Base-by-base conservation (phyloP, 92 coral and sea anemone species). In the Palythoa grandiflora region DNA sequence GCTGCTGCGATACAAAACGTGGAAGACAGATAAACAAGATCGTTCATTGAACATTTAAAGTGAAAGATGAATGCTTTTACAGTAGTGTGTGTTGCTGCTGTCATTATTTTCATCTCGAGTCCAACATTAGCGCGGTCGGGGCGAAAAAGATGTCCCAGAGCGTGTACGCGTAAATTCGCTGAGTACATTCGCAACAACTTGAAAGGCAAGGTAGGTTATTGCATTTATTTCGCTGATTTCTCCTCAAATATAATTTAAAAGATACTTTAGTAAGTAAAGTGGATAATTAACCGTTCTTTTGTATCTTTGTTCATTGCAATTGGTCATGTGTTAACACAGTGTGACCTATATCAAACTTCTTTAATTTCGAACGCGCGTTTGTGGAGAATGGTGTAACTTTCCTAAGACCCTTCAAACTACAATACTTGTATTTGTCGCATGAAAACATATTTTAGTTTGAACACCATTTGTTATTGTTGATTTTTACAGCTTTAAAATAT, bases 121-220 rank as follows among this genome's bases (percentile, higher is more conserved):
- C 86, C 75, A 40, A 17, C 60, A 14, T 28, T 59, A 68, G 50
- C 50, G 7, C 50, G 50, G 7, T 17, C 16, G 5, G 85, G 39
- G n/a, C 66, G 85, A 20, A 66, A 13, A 66, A 65, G 44, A 66
- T 81, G 86, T 17, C 75, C 86, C 6, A 81, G 16, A 81, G 74
- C 28, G 17, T 81, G 86, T 66, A 35, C 59, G 38, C 86, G 86
- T 48, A 3, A 14, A 19, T 65, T 81, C 15, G 59, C 17, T 5
- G 86, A 66, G 2, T 81, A 63, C 75, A 36, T 81, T 48, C 75
- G 59, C 6, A 63, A 17, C 13, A 81, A 81, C 36, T 48, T 81
- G 63, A 81, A 48, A 66, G 86, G 86, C 7, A 65, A 48, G 86
- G 86, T 81, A 81, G 38, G 86, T 11, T 19, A 44, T 21, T 15